phyloP scores from a whole-genome alignment of 2,888 invertebrate species.

The Cheiracanthium punctorium region DNA sequence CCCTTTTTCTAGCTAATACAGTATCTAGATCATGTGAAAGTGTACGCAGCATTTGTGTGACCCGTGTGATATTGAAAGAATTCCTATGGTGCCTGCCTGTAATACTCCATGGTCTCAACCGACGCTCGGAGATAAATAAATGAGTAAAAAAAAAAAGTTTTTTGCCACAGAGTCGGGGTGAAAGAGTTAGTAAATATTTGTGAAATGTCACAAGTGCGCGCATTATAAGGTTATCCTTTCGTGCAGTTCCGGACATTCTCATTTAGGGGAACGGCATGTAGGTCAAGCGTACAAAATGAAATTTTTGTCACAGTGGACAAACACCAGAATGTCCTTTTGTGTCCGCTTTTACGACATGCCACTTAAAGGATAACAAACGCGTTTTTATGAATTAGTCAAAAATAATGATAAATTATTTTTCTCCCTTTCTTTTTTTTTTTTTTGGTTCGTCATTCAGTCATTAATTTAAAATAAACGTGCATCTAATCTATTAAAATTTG shows the following conservation, averaged over 20 bases:
- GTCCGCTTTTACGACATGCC: background rate
- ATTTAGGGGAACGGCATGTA: background rate
- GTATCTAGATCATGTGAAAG: background rate
- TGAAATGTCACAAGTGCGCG: background rate
- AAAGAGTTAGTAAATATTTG: conserved; percentile 6
- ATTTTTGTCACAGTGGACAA: conserved; percentile 2
- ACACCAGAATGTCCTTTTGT: background rate
- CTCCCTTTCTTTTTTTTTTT: no score
- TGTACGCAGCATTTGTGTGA: background rate
- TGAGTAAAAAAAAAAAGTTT: no score
- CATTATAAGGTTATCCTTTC: background rate
- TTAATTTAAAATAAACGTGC: no score
- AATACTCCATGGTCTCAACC: no score
- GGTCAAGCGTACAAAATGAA: conserved; percentile 9
- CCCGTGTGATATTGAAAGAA: background rate
- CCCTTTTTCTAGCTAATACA: no score
- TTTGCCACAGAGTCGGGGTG: background rate
- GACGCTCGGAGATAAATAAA: no score
- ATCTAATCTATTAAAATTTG: no score
- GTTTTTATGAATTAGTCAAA: no score
- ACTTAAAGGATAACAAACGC: background rate
- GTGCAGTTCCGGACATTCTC: conserved; percentile 16
- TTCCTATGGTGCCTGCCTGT: no score
- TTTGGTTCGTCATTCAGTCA: no score
- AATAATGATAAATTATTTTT: no score